A percentile compares a stretch with the other conserved stretches of the same genome.
Evolutionary conservation across 2,113 vertebrate species (phyloP).

Genomic region (Peromyscus californicus): DNA sequence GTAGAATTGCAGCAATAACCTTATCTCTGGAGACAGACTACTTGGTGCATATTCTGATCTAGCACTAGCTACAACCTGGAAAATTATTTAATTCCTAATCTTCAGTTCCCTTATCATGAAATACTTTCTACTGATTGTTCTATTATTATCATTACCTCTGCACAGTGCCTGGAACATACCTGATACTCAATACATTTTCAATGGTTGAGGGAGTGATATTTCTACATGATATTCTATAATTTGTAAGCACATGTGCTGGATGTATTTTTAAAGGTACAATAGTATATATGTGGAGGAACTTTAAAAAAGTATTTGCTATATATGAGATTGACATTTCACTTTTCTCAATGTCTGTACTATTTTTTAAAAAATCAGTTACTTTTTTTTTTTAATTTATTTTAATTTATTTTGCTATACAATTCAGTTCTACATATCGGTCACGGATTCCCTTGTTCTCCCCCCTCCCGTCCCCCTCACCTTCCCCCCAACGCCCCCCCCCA

Average conservation of each 20-base stretch:
- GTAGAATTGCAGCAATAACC: neutral
- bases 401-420: too few relatives aligned
- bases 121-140: neutral
- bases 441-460: too few relatives aligned
- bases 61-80: neutral
- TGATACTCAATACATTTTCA: neutral
- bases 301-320: neutral
- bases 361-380: constrained; percentile 28
- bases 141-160: neutral
- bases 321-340: constrained; percentile 25
- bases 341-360: neutral
- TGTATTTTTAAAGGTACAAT: constrained; percentile 36
- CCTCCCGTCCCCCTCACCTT: too few relatives aligned
- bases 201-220: neutral
- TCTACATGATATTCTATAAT: neutral
- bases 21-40: neutral
- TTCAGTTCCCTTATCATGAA: constrained; percentile 11
- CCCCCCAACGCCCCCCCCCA: too few relatives aligned
- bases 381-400: too few relatives aligned
- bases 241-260: neutral
- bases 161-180: neutral
- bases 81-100: neutral
- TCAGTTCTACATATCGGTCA: too few relatives aligned
- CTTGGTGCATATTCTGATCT: neutral
- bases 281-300: constrained; percentile 8